Base-by-base conservation (phyloP, 1,140 invertebrate species). In the Pentalonia nigronervosa region DNA sequence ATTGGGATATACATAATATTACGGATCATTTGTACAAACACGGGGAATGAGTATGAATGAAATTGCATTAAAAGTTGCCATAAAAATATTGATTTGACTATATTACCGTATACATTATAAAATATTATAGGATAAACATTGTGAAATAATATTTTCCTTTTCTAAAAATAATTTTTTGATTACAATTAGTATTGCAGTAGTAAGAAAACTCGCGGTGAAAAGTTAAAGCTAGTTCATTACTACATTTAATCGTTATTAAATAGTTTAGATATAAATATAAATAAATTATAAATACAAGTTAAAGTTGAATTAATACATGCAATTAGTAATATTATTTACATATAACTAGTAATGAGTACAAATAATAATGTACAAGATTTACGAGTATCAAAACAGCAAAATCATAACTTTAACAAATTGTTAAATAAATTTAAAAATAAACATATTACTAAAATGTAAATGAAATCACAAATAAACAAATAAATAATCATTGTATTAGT, bases 321-420 rank as follows among this genome's bases (percentile, higher is more conserved):
- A 76, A 76, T 76, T 76, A 67, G 14, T 67, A 67, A 67, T n/a
- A n/a, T 34, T 76, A 76, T 76, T 76, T 76, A 76, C n/a, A 76
- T 76, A 30, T 14, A 30, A 34, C 14, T 6, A 76, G 14, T 17
- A 76, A 76, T 76, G 14, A 6, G 50, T 2, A 76, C 4, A 20
- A 17, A 76, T n/a, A 76, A 20, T 76, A n/a, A n/a, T 34, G 14
- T 76, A 76, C 60, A 76, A 76, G 14, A n/a, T 76, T n/a, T 34
- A 17, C 14, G n/a, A 17, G 60, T 76, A 76, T 6, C 30, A 7
- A 76, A 76, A n/a, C 30, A 76, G n/a, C 20, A 21, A 53, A 7
- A 53, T 53, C 50, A 53, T 53, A 23, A 53, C 21, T 53, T 20
- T 50, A 21, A 14, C 30, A n/a, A 14, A 67, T 30, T 60, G 25